phyloP scores from a whole-genome alignment of 2,113 vertebrate genomes.

The Petrocephalus zakoni region DNA sequence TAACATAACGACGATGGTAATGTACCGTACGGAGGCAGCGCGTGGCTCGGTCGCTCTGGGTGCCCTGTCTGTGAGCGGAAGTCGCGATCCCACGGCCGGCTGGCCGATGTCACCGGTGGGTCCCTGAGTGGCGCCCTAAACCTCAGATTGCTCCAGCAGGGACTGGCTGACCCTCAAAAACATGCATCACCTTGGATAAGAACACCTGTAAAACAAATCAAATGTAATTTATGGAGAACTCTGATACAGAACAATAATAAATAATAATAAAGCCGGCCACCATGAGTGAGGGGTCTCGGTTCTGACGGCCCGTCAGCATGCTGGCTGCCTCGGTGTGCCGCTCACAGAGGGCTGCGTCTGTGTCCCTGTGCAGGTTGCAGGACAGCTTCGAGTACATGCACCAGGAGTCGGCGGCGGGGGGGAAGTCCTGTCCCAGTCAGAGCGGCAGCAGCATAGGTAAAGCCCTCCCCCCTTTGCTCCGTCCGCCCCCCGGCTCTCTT shows the following conservation, averaged over 20 bases:
- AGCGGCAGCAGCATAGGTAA: constrained; percentile 73
- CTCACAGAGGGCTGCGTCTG: not conserved
- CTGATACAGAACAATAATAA: not conserved
- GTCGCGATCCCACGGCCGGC: not conserved
- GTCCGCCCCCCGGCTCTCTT: not conserved
- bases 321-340: not conserved
- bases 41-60: not conserved
- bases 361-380: constrained; percentile 60
- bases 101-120: not conserved
- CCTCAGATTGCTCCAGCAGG: not conserved
- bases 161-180: not conserved
- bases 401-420: constrained; percentile 61
- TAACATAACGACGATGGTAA: not conserved
- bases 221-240: too few species aligned
- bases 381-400: constrained; percentile 79
- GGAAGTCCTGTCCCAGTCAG: constrained; percentile 57
- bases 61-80: not conserved
- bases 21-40: not conserved
- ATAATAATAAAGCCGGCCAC: not conserved
- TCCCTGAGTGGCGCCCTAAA: not conserved
- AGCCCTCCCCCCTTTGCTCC: constrained; percentile 12
- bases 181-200: not conserved
- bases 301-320: not conserved
- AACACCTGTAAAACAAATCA: not conserved
- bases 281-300: not conserved